Conservation (phyloP, 2,888 invertebrate species). For the Chromoteleia sp. region DNA sequence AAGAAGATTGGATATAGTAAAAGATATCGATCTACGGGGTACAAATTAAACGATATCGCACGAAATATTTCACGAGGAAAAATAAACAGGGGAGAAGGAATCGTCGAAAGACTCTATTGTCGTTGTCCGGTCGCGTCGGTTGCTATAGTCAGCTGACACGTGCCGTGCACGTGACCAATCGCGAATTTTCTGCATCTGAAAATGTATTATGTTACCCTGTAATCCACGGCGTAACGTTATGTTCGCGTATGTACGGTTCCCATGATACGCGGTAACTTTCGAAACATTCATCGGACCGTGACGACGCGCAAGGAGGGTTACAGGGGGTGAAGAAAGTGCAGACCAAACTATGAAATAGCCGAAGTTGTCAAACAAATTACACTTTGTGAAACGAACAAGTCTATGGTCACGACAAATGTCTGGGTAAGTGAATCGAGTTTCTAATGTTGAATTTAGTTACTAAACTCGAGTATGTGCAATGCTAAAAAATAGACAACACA, state of each 20-base stretch:
- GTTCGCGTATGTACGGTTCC: conserved; percentile 71
- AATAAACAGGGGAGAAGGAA: conserved; percentile 58
- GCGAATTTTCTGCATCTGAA: conserved; percentile 75
- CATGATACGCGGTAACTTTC: conserved; percentile 68
- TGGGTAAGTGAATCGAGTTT: neutral
- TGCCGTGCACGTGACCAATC: conserved; percentile 75
- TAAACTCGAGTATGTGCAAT: too few relatives aligned
- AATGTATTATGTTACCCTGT: conserved; percentile 71
- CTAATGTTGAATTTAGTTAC: neutral
- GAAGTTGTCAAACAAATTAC: conserved; percentile 53
- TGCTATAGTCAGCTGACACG: conserved; percentile 72
- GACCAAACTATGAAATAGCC: conserved; percentile 23
- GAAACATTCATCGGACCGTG: conserved; percentile 56
- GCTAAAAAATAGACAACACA: too few relatives aligned
- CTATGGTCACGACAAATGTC: conserved; percentile 14
- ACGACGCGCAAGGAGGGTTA: conserved; percentile 17
- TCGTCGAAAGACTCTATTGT: conserved; percentile 59
- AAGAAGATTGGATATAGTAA: too few relatives aligned
- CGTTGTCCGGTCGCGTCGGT: conserved; percentile 61
- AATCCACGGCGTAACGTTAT: conserved; percentile 67
- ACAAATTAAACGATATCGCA: conserved; percentile 44
- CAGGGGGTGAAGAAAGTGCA: conserved; percentile 15
- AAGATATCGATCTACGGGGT: conserved; percentile 30
- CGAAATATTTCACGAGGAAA: conserved; percentile 54
- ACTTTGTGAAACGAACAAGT: conserved; percentile 27